phyloP scores from a whole-genome alignment of 2,113 vertebrate species.

The Poicephalus meyeri region DNA sequence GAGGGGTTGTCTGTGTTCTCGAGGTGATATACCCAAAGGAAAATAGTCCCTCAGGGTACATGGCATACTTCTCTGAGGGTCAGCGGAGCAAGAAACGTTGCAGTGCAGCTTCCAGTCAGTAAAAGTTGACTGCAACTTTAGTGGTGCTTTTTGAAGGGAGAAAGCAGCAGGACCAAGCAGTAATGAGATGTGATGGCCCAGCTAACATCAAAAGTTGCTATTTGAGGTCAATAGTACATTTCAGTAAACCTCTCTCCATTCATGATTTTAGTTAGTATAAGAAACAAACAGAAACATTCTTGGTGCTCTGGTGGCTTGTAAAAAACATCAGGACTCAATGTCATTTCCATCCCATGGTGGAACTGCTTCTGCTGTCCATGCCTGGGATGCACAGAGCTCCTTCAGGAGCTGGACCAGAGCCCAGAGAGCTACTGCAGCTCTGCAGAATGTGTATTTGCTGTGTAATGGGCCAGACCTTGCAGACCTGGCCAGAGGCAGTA shows the following conservation, averaged over 20 bases:
- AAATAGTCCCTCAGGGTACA: not conserved
- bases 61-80: not conserved
- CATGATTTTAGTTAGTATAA: not conserved
- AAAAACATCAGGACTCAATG: not conserved
- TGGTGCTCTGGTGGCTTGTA: not conserved
- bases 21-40: not conserved
- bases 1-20: not conserved
- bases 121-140: not conserved
- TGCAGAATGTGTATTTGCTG: accelerated
- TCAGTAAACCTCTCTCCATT: not conserved
- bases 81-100: accelerated
- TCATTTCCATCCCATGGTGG: not conserved
- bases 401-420: not conserved
- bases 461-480: not conserved
- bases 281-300: not conserved
- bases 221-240: not conserved
- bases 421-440: not conserved
- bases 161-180: not conserved
- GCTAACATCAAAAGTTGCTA: not conserved
- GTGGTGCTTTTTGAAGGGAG: not conserved
- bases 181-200: not conserved
- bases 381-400: not conserved
- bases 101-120: not conserved
- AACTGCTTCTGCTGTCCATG: not conserved
- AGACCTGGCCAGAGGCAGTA: not conserved